A percentile compares a stretch with the other conserved stretches of the same genome.
These are phyloP conservation scores for Anisognathus igniventris DNA, from an alignment of 2,797 vertebrate species.

Conservation along the genomic window DNA sequence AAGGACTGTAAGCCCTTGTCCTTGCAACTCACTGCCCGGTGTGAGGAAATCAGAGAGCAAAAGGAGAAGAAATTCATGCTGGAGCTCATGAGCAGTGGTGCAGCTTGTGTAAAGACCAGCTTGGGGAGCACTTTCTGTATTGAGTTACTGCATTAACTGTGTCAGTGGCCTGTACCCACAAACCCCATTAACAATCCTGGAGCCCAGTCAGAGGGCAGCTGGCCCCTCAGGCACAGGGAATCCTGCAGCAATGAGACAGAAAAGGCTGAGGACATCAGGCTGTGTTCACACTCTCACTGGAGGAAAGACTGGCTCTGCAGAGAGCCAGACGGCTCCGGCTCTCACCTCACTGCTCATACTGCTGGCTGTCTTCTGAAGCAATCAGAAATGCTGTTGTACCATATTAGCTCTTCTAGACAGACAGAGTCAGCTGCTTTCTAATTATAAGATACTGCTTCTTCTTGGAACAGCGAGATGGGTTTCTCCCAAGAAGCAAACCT, in stretches of 20 bases:
- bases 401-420: slow-evolving; percentile 26
- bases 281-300: neutral
- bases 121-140: neutral
- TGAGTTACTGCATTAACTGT: neutral
- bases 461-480: neutral
- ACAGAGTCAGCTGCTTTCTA: slow-evolving; percentile 22
- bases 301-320: slow-evolving; percentile 5
- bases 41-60: neutral
- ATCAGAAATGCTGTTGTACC: slow-evolving; percentile 24
- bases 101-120: neutral
- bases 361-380: slow-evolving; percentile 27
- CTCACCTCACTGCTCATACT: slow-evolving; percentile 59
- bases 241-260: neutral
- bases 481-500: neutral
- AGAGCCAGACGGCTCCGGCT: neutral
- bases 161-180: neutral
- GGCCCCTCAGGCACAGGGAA: neutral
- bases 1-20: neutral
- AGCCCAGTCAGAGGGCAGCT: neutral
- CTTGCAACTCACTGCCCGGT: neutral
- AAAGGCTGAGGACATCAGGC: slow-evolving; percentile 9
- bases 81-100: neutral
- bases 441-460: neutral
- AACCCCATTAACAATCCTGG: neutral
- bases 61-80: neutral